These are phyloP conservation scores for Montipora cactus DNA, from an alignment of 64 coral and sea anemone genomes.

Conservation along the genomic window DNA sequence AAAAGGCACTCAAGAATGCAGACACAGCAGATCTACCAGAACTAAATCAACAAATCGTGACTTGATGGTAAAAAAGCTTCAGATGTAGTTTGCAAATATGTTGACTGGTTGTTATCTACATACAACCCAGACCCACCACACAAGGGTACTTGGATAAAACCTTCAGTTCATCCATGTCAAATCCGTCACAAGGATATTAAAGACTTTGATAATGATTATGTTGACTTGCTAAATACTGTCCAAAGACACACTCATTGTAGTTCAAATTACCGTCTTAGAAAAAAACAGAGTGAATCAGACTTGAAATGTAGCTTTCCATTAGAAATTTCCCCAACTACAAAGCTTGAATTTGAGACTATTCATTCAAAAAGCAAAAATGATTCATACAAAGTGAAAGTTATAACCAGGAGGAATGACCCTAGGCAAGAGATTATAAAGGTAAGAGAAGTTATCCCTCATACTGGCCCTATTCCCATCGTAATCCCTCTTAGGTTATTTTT, in stretches of 20 bases:
- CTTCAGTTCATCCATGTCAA: background rate
- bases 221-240: slow-evolving; percentile 7
- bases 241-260: slow-evolving; percentile 34
- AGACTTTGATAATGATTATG: slow-evolving; percentile 26
- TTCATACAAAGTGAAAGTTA: slow-evolving; percentile 54
- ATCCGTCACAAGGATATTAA: background rate
- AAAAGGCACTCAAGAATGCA: too few relatives aligned
- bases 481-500: too few relatives aligned
- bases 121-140: slow-evolving; percentile 17
- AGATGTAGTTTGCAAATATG: background rate
- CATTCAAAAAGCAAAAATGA: too few relatives aligned
- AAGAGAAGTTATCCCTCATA: too few relatives aligned
- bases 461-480: too few relatives aligned
- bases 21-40: too few relatives aligned
- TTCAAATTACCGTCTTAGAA: slow-evolving; percentile 37
- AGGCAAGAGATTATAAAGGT: too few relatives aligned
- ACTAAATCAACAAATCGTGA: too few relatives aligned
- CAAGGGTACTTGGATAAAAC: slow-evolving; percentile 11
- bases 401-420: slow-evolving; percentile 52
- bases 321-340: slow-evolving; percentile 27
- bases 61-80: background rate
- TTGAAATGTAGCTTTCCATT: slow-evolving; percentile 29
- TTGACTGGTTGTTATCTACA: slow-evolving; percentile 6
- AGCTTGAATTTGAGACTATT: slow-evolving; percentile 37
- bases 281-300: slow-evolving; percentile 29